Conservation (phyloP, 1,140 invertebrate genomes). For the Drosophila athabasca region DNA sequence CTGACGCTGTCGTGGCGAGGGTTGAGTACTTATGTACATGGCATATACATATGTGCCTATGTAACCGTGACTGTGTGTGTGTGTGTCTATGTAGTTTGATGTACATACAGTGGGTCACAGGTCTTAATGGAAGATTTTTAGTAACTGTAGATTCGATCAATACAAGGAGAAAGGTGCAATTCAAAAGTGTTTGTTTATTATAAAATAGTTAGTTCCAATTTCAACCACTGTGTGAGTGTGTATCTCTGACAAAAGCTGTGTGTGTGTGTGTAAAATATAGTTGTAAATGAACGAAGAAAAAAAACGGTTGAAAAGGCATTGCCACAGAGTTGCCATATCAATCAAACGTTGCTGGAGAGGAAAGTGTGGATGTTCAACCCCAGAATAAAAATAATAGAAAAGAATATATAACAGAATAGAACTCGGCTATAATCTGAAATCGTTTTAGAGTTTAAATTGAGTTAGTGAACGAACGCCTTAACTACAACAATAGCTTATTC, state of each 20-base stretch:
- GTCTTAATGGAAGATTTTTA: too few species aligned
- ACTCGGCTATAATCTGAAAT: too few species aligned
- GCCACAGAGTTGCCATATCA: conserved; percentile 20
- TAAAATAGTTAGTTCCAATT: too few species aligned
- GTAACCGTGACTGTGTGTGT: conserved; percentile 15
- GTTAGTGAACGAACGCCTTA: not conserved
- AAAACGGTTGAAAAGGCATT: conserved; percentile 6
- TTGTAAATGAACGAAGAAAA: not conserved
- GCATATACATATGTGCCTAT: conserved; percentile 3
- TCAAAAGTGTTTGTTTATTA: too few species aligned
- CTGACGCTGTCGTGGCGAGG: conserved; percentile 18
- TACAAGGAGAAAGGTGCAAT: too few species aligned
- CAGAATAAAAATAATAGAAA: conserved; percentile 15
- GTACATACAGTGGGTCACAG: too few species aligned
- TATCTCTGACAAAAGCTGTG: too few species aligned
- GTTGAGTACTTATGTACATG: conserved; percentile 19
- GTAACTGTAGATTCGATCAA: too few species aligned
- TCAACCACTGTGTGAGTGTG: conserved; percentile 8
- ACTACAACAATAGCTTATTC: conserved; percentile 11
- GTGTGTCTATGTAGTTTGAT: conserved; percentile 6
- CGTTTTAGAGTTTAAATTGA: too few species aligned
- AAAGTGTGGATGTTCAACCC: conserved; percentile 1
- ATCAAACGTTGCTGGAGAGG: not conserved
- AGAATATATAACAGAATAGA: not conserved
- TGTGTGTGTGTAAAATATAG: conserved; percentile 7